Conservation (phyloP, 1,140 invertebrate species). For the Ericerus pela region DNA sequence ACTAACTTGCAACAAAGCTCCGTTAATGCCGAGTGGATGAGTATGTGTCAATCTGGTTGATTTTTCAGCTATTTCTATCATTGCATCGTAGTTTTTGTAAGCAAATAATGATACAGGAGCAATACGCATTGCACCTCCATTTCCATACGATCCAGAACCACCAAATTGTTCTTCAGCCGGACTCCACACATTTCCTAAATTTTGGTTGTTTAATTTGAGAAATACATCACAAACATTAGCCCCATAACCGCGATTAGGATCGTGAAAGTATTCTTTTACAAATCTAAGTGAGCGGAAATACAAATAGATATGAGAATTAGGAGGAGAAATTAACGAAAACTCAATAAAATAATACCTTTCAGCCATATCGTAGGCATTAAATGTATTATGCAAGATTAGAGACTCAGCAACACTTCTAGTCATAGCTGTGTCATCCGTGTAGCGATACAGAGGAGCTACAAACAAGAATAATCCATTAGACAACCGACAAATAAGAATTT, state of each 20-base stretch:
- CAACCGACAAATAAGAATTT: neutral
- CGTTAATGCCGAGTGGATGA: conserved; percentile 45
- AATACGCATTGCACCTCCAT: conserved; percentile 63
- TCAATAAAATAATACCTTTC: conserved; percentile 30
- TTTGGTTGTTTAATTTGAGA: conserved; percentile 38
- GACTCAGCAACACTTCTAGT: conserved; percentile 46
- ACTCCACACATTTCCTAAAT: conserved; percentile 42
- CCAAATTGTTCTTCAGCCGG: conserved; percentile 55
- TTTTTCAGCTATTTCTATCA: conserved; percentile 37
- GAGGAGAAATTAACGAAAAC: neutral
- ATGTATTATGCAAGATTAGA: conserved; percentile 41
- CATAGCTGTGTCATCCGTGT: conserved; percentile 69
- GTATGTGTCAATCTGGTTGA: conserved; percentile 50
- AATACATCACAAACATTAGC: conserved; percentile 46
- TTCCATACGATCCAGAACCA: conserved; percentile 57
- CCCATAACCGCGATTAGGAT: conserved; percentile 53
- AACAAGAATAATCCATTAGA: neutral
- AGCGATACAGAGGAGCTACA: conserved; percentile 25
- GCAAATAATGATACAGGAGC: conserved; percentile 51
- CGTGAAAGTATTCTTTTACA: conserved; percentile 45
- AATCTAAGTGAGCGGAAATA: conserved; percentile 36
- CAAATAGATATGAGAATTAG: no score
- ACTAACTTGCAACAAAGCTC: conserved; percentile 47
- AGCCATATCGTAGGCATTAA: conserved; percentile 41
- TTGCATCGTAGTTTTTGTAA: conserved; percentile 34